These are phyloP conservation scores for Hippasteria phrygiana DNA, from an alignment of 53 echinoderm and acorn worm species.

Conservation along the genomic window DNA sequence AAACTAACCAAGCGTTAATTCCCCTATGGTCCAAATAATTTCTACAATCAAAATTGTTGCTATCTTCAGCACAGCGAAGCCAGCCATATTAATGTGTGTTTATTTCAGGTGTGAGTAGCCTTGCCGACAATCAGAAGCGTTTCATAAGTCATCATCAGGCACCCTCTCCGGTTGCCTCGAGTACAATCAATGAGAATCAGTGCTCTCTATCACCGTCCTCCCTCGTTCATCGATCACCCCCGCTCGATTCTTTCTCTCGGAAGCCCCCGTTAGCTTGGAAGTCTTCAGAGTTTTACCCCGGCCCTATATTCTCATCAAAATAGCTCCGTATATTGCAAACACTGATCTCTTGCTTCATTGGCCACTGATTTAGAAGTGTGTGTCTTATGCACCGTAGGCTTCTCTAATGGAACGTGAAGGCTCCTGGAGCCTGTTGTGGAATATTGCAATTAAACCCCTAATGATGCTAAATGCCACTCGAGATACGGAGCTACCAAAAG, in stretches of 20 bases:
- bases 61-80: background rate
- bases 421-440: background rate
- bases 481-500: background rate
- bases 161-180: background rate
- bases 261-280: too few relatives aligned
- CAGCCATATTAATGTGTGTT: background rate
- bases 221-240: background rate
- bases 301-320: slow-evolving; percentile 17
- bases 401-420: background rate
- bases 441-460: too few relatives aligned
- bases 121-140: background rate
- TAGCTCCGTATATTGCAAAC: background rate
- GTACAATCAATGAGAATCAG: background rate
- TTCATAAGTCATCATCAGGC: background rate
- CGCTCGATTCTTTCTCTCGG: too few relatives aligned
- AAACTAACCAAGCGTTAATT: background rate
- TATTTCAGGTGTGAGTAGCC: background rate
- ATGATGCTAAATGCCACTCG: background rate
- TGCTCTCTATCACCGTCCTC: background rate
- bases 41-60: background rate
- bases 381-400: background rate
- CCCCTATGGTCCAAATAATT: background rate
- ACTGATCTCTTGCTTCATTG: slow-evolving; percentile 9
- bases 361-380: background rate
- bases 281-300: too few relatives aligned